Evolutionary conservation across 2,888 invertebrate genomes (phyloP).

Genomic region (Ametastegia equiseti): DNA sequence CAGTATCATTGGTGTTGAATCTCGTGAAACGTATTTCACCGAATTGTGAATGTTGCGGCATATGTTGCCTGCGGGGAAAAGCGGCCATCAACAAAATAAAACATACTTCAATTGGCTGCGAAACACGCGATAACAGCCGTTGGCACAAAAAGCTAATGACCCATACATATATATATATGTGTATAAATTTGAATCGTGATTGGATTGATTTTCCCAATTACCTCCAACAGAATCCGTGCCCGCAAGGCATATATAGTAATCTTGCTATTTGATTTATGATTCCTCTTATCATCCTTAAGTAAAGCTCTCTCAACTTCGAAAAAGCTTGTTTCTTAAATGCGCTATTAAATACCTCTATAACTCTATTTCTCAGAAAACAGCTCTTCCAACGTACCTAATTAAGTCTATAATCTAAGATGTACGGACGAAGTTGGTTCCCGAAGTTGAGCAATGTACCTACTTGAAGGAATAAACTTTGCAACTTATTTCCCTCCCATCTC

Average conservation of each 20-base stretch:
- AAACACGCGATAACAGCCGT: background rate
- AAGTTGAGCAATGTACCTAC: conserved; percentile 30
- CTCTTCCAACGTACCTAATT: conserved; percentile 33
- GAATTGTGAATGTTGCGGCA: no score
- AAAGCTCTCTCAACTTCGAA: background rate
- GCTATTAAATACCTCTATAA: conserved; percentile 3
- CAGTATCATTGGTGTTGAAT: no score
- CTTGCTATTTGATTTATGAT: background rate
- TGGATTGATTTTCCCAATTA: background rate
- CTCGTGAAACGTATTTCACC: no score
- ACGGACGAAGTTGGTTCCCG: conserved; percentile 15
- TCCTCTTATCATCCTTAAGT: background rate
- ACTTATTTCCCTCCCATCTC: conserved; percentile 13
- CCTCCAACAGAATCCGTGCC: background rate
- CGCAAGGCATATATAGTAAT: background rate
- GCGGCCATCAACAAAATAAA: background rate
- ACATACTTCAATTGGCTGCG: background rate
- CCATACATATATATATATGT: no score
- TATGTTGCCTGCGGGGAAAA: no score
- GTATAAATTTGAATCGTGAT: background rate
- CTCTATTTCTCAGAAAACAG: conserved; percentile 5
- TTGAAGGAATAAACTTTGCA: background rate
- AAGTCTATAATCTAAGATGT: conserved; percentile 27
- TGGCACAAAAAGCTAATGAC: background rate
- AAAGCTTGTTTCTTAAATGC: background rate